phyloP scores from a whole-genome alignment of 2,888 invertebrate genomes.

The Lithophane socia region DNA sequence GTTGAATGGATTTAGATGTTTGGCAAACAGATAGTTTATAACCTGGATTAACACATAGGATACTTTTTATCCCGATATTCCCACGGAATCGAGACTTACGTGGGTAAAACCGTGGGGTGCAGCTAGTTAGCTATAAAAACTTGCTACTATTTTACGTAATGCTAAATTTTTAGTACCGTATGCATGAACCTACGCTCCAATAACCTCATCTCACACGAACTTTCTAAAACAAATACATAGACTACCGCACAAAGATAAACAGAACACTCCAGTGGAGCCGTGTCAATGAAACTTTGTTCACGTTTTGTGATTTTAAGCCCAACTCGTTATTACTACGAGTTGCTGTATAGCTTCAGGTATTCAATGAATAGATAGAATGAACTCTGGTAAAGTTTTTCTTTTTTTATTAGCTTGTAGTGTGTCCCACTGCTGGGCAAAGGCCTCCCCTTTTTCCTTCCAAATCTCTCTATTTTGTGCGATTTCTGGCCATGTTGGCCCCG shows the following conservation, averaged over 20 bases:
- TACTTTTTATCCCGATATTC: too few species aligned
- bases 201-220: constrained; percentile 23
- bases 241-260: constrained; percentile 22
- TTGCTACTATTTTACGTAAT: not conserved
- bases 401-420: too few species aligned
- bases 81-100: too few species aligned
- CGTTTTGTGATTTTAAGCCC: constrained; percentile 43
- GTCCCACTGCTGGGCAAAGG: too few species aligned
- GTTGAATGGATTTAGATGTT: too few species aligned
- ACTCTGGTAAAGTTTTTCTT: not conserved
- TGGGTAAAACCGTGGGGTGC: too few species aligned
- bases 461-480: too few species aligned
- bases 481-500: too few species aligned
- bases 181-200: not conserved
- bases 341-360: not conserved
- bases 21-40: too few species aligned
- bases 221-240: constrained; percentile 19
- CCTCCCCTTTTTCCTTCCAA: too few species aligned
- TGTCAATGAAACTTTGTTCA: constrained; percentile 37
- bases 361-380: not conserved
- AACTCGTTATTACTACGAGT: constrained; percentile 11
- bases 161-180: not conserved
- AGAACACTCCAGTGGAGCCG: constrained; percentile 1
- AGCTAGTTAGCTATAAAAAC: too few species aligned
- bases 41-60: too few species aligned